These are phyloP conservation scores for Epistrophella euchroma DNA, from an alignment of 2,888 invertebrate species.

Conservation along the genomic window DNA sequence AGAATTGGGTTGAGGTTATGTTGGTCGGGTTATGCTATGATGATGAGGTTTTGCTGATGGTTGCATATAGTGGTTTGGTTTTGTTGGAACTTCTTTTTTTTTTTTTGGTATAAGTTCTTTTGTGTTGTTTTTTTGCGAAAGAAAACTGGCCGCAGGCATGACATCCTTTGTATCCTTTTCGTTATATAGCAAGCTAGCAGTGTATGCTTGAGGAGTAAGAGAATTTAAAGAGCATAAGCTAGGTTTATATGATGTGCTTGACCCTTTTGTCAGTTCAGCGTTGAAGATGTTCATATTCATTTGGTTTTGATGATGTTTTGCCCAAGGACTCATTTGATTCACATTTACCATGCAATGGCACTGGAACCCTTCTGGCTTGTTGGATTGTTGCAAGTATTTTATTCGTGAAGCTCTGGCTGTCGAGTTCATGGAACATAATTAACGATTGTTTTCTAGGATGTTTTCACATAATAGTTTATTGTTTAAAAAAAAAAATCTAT, in stretches of 20 bases:
- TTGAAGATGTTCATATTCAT: conserved; percentile 50
- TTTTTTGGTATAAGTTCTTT: conserved; percentile 45
- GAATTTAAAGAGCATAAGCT: conserved; percentile 30
- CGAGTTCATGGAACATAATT: not conserved
- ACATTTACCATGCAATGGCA: not conserved
- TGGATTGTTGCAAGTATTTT: conserved; percentile 54
- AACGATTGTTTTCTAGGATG: not conserved
- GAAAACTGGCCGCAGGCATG: conserved; percentile 64
- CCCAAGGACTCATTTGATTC: conserved; percentile 65
- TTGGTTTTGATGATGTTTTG: conserved; percentile 51
- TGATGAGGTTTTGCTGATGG: conserved; percentile 58
- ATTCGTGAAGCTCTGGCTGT: conserved; percentile 25
- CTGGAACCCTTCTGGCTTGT: conserved; percentile 30
- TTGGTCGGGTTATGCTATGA: conserved; percentile 67
- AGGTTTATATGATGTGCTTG: conserved; percentile 35
- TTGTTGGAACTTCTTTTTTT: conserved; percentile 33
- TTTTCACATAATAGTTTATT: not conserved
- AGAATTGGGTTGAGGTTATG: conserved; percentile 75
- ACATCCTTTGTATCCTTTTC: conserved; percentile 58
- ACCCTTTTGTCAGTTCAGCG: conserved; percentile 64
- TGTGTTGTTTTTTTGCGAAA: conserved; percentile 57
- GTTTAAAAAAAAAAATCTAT: too few species aligned
- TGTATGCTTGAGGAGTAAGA: conserved; percentile 11
- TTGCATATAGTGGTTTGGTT: conserved; percentile 50
- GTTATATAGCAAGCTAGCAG: conserved; percentile 38